These are phyloP conservation scores for Sepiola atlantica DNA, from an alignment of 2,888 invertebrate species.

Conservation along the genomic window DNA sequence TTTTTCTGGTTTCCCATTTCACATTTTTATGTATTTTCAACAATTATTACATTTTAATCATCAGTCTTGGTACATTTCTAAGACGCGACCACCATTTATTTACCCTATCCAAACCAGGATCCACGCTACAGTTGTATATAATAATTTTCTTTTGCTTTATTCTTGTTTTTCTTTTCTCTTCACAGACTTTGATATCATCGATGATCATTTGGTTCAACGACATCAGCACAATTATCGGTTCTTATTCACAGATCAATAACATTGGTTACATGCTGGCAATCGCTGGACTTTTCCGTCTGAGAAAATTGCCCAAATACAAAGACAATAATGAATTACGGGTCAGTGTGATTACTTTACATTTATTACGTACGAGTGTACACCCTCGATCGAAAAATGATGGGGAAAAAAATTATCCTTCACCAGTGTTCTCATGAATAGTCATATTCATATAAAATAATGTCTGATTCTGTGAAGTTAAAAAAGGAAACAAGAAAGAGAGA, in stretches of 20 bases:
- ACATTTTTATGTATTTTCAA: no score
- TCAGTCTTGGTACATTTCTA: no score
- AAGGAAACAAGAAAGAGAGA: no score
- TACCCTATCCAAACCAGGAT: neutral
- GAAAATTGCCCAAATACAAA: slow-evolving; percentile 47
- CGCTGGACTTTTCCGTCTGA: slow-evolving; percentile 50
- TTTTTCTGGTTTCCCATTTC: no score
- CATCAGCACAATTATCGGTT: slow-evolving; percentile 48
- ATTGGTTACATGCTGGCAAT: slow-evolving; percentile 50
- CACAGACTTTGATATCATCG: slow-evolving; percentile 46
- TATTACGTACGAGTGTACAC: neutral
- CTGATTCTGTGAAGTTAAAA: no score
- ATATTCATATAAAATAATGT: no score
- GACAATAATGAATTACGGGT: slow-evolving; percentile 49
- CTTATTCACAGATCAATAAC: slow-evolving; percentile 50
- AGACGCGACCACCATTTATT: no score
- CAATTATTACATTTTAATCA: no score
- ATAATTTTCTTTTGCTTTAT: neutral
- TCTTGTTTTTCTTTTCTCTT: neutral
- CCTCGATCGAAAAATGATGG: no score
- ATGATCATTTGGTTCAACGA: slow-evolving; percentile 48
- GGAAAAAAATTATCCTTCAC: no score
- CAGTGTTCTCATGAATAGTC: no score
- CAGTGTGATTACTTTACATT: neutral
- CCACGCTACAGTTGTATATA: neutral